phyloP scores from a whole-genome alignment of 1,140 invertebrate genomes.

The Lepidotrigona ventralis region DNA sequence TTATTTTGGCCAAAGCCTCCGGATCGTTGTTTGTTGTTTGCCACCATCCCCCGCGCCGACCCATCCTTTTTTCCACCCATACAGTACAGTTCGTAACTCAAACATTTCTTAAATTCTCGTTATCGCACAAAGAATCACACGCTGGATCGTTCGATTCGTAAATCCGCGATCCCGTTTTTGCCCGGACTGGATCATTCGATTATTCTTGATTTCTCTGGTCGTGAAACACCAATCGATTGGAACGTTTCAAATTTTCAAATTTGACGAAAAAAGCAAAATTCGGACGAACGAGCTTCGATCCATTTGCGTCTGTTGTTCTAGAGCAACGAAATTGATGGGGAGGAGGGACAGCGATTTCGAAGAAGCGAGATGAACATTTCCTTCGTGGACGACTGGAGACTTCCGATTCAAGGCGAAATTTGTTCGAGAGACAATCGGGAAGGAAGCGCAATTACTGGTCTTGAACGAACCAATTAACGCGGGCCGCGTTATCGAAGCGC shows the following conservation, averaged over 20 bases:
- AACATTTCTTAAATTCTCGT: constrained; percentile 29
- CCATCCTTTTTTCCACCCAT: not conserved
- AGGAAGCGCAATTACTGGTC: constrained; percentile 33
- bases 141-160: too few species aligned
- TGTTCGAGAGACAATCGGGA: constrained; percentile 18
- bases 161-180: too few species aligned
- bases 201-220: too few species aligned
- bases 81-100: constrained; percentile 1
- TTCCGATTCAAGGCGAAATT: constrained; percentile 18
- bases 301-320: too few species aligned
- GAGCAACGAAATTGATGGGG: too few species aligned
- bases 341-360: not conserved
- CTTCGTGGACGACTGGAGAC: not conserved
- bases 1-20: constrained; percentile 44
- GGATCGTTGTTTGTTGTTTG: constrained; percentile 38
- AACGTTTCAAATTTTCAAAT: not conserved
- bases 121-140: too few species aligned
- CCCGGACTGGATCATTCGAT: too few species aligned
- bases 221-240: too few species aligned
- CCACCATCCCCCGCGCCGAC: not conserved
- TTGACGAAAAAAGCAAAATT: not conserved
- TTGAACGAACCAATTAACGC: constrained; percentile 35
- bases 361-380: not conserved
- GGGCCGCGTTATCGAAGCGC: constrained; percentile 1
- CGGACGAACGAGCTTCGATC: not conserved